Evolutionary conservation across 64 coral and sea anemone species (phyloP).

Genomic region (Porites lutea): DNA sequence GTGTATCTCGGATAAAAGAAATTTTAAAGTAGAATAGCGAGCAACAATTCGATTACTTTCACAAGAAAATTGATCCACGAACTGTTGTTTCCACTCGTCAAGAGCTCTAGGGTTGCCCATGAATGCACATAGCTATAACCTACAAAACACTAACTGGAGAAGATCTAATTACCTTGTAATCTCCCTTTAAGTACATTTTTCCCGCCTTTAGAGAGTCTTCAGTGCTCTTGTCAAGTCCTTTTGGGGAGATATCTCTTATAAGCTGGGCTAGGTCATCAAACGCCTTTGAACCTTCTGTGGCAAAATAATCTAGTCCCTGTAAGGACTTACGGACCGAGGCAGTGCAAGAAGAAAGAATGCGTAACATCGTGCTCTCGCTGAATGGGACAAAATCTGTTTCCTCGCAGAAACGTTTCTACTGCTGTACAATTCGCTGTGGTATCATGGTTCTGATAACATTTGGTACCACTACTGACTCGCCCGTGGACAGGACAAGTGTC

Average conservation of each 20-base stretch:
- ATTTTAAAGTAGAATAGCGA: too few species aligned
- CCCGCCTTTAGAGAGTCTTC: not conserved
- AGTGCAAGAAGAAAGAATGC: not conserved
- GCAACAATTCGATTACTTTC: too few species aligned
- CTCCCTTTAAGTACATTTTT: conserved; percentile 11
- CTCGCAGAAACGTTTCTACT: not conserved
- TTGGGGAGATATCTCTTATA: too few species aligned
- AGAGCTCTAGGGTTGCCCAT: not conserved
- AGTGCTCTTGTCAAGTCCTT: not conserved
- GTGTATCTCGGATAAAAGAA: too few species aligned
- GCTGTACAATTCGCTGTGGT: not conserved
- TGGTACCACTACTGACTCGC: not conserved
- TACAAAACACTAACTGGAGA: not conserved
- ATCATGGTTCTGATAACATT: not conserved
- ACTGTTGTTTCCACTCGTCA: too few species aligned
- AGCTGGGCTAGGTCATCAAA: not conserved
- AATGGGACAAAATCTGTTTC: not conserved
- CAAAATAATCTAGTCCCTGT: not conserved
- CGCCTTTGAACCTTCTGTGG: not conserved
- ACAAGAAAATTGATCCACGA: too few species aligned
- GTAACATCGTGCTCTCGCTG: not conserved
- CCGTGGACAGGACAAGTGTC: not conserved
- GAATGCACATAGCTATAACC: not conserved
- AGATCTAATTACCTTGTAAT: not conserved
- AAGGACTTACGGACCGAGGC: not conserved